Base-by-base conservation (phyloP, 2,113 vertebrate species). In the Struthidea cinerea region DNA sequence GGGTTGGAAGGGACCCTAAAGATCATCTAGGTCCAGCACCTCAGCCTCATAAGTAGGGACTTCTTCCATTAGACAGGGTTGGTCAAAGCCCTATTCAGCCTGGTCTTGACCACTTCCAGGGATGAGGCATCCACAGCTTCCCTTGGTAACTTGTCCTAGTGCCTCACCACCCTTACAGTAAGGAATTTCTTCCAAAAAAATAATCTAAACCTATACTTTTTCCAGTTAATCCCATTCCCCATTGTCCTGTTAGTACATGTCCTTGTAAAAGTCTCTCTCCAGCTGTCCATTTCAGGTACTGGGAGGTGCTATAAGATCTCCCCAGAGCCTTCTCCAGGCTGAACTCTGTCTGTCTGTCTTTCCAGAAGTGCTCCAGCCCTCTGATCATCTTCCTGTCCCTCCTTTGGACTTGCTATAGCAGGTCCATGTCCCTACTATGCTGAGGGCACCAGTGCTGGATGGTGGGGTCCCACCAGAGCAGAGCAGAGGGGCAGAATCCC, bases 191-290 rank as follows among this genome's bases (percentile, higher is more conserved):
- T 63, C 28, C 2, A 8, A 16, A 60, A 74, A 67, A 7, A 6
- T 32, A 47, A 19, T 12, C 4, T 61, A 44, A 67, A 74, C 11
- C 20, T 39, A 37, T 6, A 19, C 3, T 55, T 75, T 83, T 65
- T 23, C 32, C 18, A 21, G n/a, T 60, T 68, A 27, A 44, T 61
- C 8, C 27, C 5, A 39, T 50, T 74, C 13, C 3, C 7, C 4
- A 4, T 26, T 32, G 5, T 11, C 23, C 6, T 67, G 8, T 49
- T 47, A 49, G 7, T n/a, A 55, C 9, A 35, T 0, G 1, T 1
- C 3, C 7, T n/a, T 19, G 18, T 37, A 68, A 61, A 78, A 37
- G 3, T 27, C 27, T 13, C 17, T 71, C 28, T 35, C 3, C 53
- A 47, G 8, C 10, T 67, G 19, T 17, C 4, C 10, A 11, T 67